These are phyloP conservation scores for Microctenopoma stevenorrisi DNA, from an alignment of 2,797 vertebrate species.

Conservation along the genomic window DNA sequence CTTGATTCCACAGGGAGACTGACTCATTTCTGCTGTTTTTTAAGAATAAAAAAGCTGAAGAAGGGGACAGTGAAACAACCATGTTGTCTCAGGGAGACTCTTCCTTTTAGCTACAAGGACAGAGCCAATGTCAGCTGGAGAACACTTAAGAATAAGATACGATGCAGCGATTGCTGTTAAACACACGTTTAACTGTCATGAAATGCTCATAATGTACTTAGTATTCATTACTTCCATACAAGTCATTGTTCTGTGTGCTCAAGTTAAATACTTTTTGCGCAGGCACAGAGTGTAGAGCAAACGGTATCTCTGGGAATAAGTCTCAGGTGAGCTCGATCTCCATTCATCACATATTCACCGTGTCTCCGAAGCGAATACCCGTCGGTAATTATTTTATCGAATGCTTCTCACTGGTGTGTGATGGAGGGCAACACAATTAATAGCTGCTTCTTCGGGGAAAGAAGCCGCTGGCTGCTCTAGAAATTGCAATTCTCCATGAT, in stretches of 20 bases:
- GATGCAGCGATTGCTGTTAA: background rate
- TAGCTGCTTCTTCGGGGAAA: constrained; percentile 55
- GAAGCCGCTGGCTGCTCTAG: constrained; percentile 56
- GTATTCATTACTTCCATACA: background rate
- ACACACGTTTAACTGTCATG: background rate
- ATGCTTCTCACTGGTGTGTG: constrained; percentile 63
- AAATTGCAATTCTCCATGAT: constrained; percentile 66
- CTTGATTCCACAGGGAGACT: background rate
- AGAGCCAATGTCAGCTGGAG: background rate
- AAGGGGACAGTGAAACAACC: background rate
- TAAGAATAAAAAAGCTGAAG: background rate
- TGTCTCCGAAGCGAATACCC: constrained; percentile 65
- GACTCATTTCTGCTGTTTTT: background rate
- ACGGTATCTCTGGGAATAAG: constrained; percentile 42
- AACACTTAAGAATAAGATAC: background rate
- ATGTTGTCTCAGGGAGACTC: background rate
- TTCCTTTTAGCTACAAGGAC: background rate
- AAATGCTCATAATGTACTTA: constrained; percentile 2
- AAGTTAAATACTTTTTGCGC: constrained; percentile 3
- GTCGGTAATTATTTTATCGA: constrained; percentile 70
- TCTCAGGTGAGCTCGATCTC: constrained; percentile 51
- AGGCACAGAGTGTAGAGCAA: constrained; percentile 41
- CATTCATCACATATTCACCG: constrained; percentile 74
- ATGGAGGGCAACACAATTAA: constrained; percentile 71
- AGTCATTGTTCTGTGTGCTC: constrained; percentile 32